Evolutionary conservation across 35 echinoderm and acorn worm species (phyloP).

Genomic region (Nesometra sesokonis): DNA sequence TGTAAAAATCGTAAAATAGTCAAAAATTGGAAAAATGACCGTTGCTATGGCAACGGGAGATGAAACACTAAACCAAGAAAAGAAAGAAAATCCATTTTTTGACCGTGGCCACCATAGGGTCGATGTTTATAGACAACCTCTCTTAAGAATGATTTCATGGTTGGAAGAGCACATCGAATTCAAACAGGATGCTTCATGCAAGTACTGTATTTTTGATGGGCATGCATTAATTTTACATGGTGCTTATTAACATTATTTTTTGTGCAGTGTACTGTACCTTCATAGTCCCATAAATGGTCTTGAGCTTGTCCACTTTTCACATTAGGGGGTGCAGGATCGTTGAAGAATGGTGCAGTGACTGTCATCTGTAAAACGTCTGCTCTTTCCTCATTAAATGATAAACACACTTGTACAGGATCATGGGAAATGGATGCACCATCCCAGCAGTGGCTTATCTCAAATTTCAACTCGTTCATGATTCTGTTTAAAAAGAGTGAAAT

Average conservation of each 20-base stretch:
- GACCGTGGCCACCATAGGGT: no score
- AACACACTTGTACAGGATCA: constrained; percentile 20
- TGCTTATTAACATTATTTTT: neutral
- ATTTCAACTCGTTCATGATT: neutral
- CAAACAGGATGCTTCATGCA: neutral
- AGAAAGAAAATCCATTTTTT: no score
- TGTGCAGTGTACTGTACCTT: constrained; percentile 23
- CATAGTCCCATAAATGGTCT: constrained; percentile 56
- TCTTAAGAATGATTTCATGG: no score
- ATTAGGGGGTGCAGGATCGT: constrained; percentile 43
- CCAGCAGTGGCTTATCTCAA: constrained; percentile 48
- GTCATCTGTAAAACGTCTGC: constrained; percentile 3
- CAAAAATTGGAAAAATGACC: no score
- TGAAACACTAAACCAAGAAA: no score
- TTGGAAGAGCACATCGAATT: neutral
- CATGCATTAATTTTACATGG: no score
- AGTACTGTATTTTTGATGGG: no score
- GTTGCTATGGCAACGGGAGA: no score
- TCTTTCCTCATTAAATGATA: constrained; percentile 6
- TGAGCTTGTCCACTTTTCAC: constrained; percentile 24
- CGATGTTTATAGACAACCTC: no score
- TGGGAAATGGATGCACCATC: constrained; percentile 36
- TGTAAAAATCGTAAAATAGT: no score
- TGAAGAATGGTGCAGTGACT: constrained; percentile 47
- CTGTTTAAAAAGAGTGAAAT: neutral